Evolutionary conservation across 2,797 vertebrate genomes (phyloP).

Genomic region (Chloroceryle amazona): DNA sequence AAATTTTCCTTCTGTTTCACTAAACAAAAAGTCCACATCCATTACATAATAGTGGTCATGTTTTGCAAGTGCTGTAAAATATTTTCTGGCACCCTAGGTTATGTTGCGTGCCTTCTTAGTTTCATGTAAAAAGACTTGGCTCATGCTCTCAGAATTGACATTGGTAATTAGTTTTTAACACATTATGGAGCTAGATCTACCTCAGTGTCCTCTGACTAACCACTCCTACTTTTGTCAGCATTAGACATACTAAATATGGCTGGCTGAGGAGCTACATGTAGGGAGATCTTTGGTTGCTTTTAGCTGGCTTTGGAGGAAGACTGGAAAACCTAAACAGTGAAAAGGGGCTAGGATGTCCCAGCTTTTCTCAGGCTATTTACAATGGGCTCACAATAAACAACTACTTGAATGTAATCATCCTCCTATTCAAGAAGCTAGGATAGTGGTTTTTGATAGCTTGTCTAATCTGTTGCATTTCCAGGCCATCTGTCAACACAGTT

Average conservation of each 20-base stretch:
- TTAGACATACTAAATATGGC: not conserved
- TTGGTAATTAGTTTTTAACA: not conserved
- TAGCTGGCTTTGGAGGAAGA: not conserved
- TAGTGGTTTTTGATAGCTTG: not conserved
- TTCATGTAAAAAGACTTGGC: not conserved
- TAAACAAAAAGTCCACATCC: not conserved
- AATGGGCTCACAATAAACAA: not conserved
- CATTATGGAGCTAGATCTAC: not conserved
- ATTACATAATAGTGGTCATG: not conserved
- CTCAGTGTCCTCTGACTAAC: not conserved
- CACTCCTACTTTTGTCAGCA: not conserved
- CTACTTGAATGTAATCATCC: not conserved
- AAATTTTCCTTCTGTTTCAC: not conserved
- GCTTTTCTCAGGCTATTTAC: not conserved
- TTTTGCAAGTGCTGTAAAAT: not conserved
- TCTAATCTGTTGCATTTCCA: not conserved
- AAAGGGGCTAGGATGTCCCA: not conserved
- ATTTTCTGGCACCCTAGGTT: not conserved
- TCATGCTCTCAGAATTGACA: not conserved
- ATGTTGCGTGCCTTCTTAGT: not conserved
- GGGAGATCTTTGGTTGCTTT: not conserved
- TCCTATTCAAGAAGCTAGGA: not conserved
- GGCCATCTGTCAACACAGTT: not conserved
- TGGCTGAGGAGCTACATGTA: not conserved
- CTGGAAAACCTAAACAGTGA: not conserved